Percentiles rank a stretch among this genome's conserved stretches.
Conservation (phyloP, 2,113 vertebrate species). For the Nyctibius bracteatus region DNA sequence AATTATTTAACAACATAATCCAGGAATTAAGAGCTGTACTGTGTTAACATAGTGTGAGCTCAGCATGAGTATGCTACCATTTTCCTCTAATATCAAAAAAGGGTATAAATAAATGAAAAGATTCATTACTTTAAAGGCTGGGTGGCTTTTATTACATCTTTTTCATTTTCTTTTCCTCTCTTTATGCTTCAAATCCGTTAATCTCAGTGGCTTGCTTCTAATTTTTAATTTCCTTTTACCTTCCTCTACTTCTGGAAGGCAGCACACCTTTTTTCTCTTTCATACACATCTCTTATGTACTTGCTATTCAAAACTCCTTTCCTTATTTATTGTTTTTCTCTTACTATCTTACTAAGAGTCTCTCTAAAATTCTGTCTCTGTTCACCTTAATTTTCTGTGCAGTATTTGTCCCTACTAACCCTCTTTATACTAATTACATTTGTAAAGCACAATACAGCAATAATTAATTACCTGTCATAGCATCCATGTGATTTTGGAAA, state of each 20-base stretch:
- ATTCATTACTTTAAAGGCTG: not conserved
- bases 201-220: not conserved
- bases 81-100: not conserved
- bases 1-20: slow-evolving; percentile 17
- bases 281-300: not conserved
- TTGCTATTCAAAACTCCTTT: not conserved
- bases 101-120: not conserved
- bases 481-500: not conserved
- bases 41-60: not conserved
- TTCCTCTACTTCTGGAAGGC: not conserved
- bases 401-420: not conserved
- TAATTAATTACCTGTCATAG: slow-evolving; percentile 34
- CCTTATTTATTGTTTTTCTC: not conserved
- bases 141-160: not conserved
- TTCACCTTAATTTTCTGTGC: not conserved
- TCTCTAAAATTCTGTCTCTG: not conserved
- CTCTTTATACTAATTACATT: not conserved
- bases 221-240: slow-evolving; percentile 38
- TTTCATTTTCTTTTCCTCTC: not conserved
- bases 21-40: not conserved
- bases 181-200: not conserved
- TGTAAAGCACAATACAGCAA: not conserved
- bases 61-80: not conserved
- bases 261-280: not conserved
- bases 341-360: not conserved